phyloP scores from a whole-genome alignment of 2,888 invertebrate genomes.

The Phyto melanocephala region DNA sequence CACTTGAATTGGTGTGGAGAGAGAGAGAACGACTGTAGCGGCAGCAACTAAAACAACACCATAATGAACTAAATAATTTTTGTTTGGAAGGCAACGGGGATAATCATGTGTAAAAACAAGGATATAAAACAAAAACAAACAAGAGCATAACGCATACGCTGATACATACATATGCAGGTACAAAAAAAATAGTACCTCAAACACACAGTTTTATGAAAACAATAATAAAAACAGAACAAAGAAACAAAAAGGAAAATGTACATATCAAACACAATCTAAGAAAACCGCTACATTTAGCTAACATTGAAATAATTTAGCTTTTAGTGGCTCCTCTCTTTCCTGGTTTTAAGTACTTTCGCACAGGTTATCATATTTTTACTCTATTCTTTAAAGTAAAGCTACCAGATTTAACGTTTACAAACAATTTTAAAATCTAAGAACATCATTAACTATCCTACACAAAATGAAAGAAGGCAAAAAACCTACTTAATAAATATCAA shows the following conservation, averaged over 20 bases:
- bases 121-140: constrained; percentile 59
- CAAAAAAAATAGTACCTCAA: background rate
- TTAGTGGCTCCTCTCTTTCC: background rate
- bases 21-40: background rate
- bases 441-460: too few species aligned
- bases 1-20: constrained; percentile 3
- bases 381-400: background rate
- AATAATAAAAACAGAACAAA: constrained; percentile 7
- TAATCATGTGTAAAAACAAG: constrained; percentile 63
- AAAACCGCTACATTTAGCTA: constrained; percentile 43
- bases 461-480: too few species aligned
- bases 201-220: background rate
- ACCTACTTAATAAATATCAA: too few species aligned
- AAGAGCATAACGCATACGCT: background rate
- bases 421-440: too few species aligned
- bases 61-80: constrained; percentile 12
- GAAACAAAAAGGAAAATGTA: constrained; percentile 40
- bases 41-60: constrained; percentile 1
- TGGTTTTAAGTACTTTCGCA: background rate
- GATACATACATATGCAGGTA: background rate
- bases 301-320: background rate
- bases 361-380: background rate
- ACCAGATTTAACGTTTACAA: too few species aligned
- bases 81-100: constrained; percentile 62
- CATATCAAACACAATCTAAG: constrained; percentile 34